Base-by-base conservation (phyloP, 2,113 vertebrate species). In the Otis tarda region DNA sequence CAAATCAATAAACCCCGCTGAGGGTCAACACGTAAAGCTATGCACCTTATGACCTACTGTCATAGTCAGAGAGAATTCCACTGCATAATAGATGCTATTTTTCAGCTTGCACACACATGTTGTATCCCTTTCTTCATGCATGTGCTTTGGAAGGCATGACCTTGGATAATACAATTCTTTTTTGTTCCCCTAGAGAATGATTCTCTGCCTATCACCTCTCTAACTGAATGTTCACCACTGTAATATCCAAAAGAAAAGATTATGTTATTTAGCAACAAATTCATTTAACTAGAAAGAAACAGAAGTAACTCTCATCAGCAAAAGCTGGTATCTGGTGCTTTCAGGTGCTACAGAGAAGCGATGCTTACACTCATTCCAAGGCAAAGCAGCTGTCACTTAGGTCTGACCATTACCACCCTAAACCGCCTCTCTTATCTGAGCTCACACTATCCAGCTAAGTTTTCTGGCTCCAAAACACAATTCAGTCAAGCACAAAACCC, bases 71-170 rank as follows among this genome's bases (percentile, higher is more conserved):
- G 21, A 28, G 56, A 93, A 93, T 30, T 79, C 55, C 52, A 55
- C n/a, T 1, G 0, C 17, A 31, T 20, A 71, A 37, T 0, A 75
- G 43, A 63, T 6, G 2, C 39, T n/a, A 1, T 7, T 87, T 79
- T 88, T 61, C 61, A 50, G 21, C 19, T 39, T 28, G 37, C 20
- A 82, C 31, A 33, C 30, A 49, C 20, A 49, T 11, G 74, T 47
- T 25, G 64, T 39, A 77, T 70, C 33, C 53, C 12, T 3, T 41
- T 60, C n/a, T 49, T 78, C 37, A 60, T 1, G 12, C 4, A 14
- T 0, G 0, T 21, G 24, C 56, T 77, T 50, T 41, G 39, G 50
- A 78, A 93, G 77, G 57, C 90, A 84, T 7, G 6, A 55, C 19
- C 74, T 61, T 67, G 37, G 30, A 24, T 27, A 79, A 37, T 8